Base-by-base conservation (phyloP, 2,797 vertebrate species). In the Rhinogobio ventralis region DNA sequence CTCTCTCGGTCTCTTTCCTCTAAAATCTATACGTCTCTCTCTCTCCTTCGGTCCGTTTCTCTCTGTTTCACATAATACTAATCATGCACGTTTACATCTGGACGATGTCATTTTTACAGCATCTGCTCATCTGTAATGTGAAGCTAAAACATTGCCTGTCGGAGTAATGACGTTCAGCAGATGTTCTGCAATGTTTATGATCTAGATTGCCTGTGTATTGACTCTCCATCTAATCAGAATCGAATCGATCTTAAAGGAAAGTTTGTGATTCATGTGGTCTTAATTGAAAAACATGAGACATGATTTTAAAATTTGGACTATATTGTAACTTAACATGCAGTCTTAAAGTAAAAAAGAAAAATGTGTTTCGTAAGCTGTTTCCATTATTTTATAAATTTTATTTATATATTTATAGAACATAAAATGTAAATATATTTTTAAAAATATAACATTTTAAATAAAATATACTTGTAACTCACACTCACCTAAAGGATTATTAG, bases 11-110 rank as follows among this genome's bases (percentile, higher is more conserved):
- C 28, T 25, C 39, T 62, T n/a, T n/a, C n/a, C n/a, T n/a, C n/a
- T n/a, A n/a, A n/a, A n/a, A n/a, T n/a, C n/a, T n/a, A n/a, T n/a
- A n/a, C 60, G n/a, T n/a, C n/a, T 25, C 13, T 49, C 46, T 49
- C 4, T 64, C 25, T 68, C 81, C 80, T 53, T 36, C 76, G 33
- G 51, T 64, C 72, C 28, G 28, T 77, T 62, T 72, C 46, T 46
- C 66, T 79, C 75, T 71, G 64, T 79, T 81, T 74, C 62, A 36
- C 19, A 14, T 7, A 30, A 9, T 36, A 7, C 49, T 74, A 36
- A 53, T 51, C 5, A 3, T 45, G 36, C 11, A 5, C 4, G 7
- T 68, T 68, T 53, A n/a, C 36, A 80, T 68, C 78, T 80, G 78
- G 64, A n/a, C 23, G 23, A 23, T 76, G 74, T 76, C 33, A 57